A percentile compares a stretch with the other conserved stretches of the same genome.
Evolutionary conservation across 2,113 vertebrate species (phyloP).

Genomic region (Pelecanoides urinatrix): DNA sequence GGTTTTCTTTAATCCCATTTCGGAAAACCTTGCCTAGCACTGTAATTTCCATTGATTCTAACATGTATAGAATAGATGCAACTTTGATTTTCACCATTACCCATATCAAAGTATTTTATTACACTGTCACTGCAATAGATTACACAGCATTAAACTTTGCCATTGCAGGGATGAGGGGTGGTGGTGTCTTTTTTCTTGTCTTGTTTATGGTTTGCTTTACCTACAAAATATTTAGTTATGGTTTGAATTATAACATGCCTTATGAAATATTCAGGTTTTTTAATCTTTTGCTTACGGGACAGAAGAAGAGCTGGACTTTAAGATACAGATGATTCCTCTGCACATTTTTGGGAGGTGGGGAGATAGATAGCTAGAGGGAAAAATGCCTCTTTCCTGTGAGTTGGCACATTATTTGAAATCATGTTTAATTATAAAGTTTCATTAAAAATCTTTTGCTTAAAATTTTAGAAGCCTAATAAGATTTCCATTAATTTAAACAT

Average conservation of each 20-base stretch:
- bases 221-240: conserved; percentile 49
- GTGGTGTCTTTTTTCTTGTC: neutral
- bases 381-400: conserved; percentile 43
- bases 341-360: conserved; percentile 18
- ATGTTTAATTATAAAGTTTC: conserved; percentile 81
- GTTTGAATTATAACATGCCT: conserved; percentile 5
- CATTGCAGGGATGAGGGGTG: neutral
- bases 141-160: neutral
- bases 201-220: conserved; percentile 10
- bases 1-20: conserved; percentile 67
- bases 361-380: neutral
- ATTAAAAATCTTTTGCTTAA: conserved; percentile 79
- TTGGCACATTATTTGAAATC: conserved; percentile 71
- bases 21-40: conserved; percentile 12
- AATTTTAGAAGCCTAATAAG: conserved; percentile 82
- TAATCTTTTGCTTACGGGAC: conserved; percentile 37
- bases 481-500: conserved; percentile 91
- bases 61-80: conserved; percentile 11
- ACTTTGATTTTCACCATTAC: conserved; percentile 45
- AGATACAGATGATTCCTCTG: conserved; percentile 24
- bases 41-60: conserved; percentile 23
- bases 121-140: neutral
- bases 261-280: conserved; percentile 16
- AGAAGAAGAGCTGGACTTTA: conserved; percentile 25
- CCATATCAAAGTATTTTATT: conserved; percentile 43